These are phyloP conservation scores for Laticauda colubrina DNA, from an alignment of 2,113 vertebrate species.

Conservation along the genomic window DNA sequence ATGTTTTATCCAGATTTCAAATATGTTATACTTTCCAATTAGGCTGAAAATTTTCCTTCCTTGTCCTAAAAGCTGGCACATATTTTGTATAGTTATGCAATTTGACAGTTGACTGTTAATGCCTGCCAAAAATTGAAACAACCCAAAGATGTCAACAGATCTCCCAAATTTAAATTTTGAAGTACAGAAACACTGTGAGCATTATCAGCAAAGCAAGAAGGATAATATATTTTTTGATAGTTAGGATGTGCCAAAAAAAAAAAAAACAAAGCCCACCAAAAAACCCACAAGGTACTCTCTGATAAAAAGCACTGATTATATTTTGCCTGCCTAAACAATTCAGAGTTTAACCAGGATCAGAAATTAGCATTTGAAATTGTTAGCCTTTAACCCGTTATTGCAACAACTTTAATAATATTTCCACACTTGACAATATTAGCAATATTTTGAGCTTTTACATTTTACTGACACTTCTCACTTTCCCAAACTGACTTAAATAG, in stretches of 20 bases:
- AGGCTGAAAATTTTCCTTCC: neutral
- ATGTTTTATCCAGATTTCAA: neutral
- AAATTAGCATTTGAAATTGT: neutral
- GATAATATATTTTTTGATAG: neutral
- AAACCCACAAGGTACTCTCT: neutral
- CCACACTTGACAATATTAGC: conserved; percentile 10
- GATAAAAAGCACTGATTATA: conserved; percentile 6
- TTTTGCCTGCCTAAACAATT: conserved; percentile 10
- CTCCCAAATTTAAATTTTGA: neutral
- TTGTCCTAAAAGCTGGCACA: neutral
- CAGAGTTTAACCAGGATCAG: neutral
- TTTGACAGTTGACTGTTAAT: neutral
- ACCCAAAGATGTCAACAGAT: neutral
- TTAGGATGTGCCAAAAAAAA: neutral
- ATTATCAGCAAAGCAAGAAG: neutral
- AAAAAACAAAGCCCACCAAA: neutral
- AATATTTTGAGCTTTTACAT: conserved; percentile 5
- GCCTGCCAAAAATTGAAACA: neutral
- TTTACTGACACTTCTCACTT: conserved; percentile 15
- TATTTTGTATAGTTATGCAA: neutral
- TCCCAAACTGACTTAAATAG: conserved; percentile 27
- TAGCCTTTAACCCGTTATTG: neutral
- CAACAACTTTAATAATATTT: conserved; percentile 15
- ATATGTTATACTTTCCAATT: neutral
- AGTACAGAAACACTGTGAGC: neutral